Base-by-base conservation (phyloP, 2,888 invertebrate genomes). In the Orchestes rusci region DNA sequence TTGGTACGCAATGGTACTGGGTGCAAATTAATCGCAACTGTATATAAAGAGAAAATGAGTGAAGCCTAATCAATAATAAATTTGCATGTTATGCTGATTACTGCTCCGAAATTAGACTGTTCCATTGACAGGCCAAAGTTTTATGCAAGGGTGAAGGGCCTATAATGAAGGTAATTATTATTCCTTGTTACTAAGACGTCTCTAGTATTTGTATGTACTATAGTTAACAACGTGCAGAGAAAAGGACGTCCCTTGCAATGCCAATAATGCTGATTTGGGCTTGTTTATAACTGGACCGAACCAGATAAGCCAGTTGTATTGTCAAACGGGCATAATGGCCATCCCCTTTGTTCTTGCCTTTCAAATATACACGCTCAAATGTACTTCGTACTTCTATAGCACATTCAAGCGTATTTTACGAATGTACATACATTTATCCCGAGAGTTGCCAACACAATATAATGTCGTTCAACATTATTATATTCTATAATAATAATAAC, bases 401-500 rank as follows among this genome's bases (percentile, higher is more conserved):
- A 39, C 43, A 43, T 47, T 36, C 34, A 41, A 15, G 31, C 35
- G 32, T 35, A 43, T 34, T 31, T 39, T 48, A 44, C 44, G 40
- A 40, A 48, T 36, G 38, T 48, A 40, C 43, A 38, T 38, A 39
- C 46, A 43, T 48, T 48, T 41, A 43, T 43, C 34, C 30, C 17
- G 28, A 18, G 33, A 33, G 37, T 33, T 20, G 33, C 39, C 39
- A 20, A 42, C 44, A 48, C 49, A 53, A 48, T 51, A 53, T 52
- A 53, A 52, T 51, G 40, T 43, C 51, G 44, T 42, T 38, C 52
- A 54, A 53, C 53, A 58, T 59, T 60, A 60, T 59, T 59, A 61
- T 61, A 60, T 60, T 60, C 58, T 58, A 58, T 60, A 60, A 57
- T 59, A 56, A 57, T 54, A 56, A 57, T 59, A 61, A 61, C 59